Conservation (phyloP, 2,797 vertebrate genomes). For the Graptemys geographica region DNA sequence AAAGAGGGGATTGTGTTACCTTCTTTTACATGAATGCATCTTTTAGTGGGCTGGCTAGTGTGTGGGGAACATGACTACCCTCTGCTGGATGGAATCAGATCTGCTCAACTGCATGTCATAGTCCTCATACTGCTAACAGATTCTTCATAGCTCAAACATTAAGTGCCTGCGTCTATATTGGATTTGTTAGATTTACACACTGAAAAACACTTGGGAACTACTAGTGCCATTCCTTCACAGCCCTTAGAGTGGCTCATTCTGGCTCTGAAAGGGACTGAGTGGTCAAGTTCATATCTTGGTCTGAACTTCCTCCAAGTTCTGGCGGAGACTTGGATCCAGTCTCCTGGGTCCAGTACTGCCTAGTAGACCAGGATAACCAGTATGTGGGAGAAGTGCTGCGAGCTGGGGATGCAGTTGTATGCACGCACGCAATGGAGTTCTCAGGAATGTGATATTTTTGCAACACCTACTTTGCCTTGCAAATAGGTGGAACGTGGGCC, state of each 20-base stretch:
- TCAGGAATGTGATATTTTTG: background rate
- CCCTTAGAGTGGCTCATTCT: background rate
- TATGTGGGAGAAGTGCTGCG: background rate
- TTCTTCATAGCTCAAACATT: background rate
- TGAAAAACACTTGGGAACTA: background rate
- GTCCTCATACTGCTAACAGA: background rate
- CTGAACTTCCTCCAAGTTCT: background rate
- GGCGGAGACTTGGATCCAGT: background rate
- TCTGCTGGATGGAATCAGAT: background rate
- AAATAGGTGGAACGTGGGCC: constrained; percentile 29
- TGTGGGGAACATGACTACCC: background rate
- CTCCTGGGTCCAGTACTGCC: background rate
- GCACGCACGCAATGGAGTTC: background rate
- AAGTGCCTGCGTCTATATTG: background rate
- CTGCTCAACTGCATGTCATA: background rate
- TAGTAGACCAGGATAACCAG: background rate
- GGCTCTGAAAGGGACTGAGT: background rate
- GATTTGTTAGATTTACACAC: background rate
- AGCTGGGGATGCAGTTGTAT: fast-evolving
- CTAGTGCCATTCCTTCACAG: background rate
- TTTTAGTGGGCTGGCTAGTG: background rate
- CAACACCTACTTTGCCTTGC: constrained; percentile 39
- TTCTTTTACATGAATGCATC: background rate
- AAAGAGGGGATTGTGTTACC: background rate
- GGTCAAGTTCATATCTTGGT: background rate